These are phyloP conservation scores for Pseudococcus jackbeardsleyi DNA, from an alignment of 2,888 invertebrate genomes.

Conservation along the genomic window DNA sequence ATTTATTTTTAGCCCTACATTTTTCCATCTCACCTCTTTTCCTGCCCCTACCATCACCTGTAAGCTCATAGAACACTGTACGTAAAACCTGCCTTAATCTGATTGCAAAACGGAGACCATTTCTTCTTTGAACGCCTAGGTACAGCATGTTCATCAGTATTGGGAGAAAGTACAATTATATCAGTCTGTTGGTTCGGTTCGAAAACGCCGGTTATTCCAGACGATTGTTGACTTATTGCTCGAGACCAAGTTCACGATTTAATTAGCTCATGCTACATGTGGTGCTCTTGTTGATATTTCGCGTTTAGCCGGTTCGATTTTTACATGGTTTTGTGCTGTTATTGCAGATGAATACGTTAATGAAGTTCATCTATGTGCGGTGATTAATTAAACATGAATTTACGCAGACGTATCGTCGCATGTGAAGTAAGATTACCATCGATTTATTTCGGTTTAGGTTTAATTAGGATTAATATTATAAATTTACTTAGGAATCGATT, in stretches of 20 bases:
- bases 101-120: slow-evolving; percentile 50
- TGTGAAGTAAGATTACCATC: neutral
- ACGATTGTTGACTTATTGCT: slow-evolving; percentile 34
- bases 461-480: no score
- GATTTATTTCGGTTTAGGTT: no score
- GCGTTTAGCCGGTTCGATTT: neutral
- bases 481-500: no score
- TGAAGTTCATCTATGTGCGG: slow-evolving; percentile 33
- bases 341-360: neutral
- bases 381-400: slow-evolving; percentile 49
- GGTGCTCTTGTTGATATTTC: neutral
- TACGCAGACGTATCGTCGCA: slow-evolving; percentile 17
- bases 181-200: slow-evolving; percentile 44
- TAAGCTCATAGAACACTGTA: neutral
- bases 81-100: slow-evolving; percentile 4
- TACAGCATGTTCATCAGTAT: neutral
- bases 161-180: slow-evolving; percentile 57
- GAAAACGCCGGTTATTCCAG: slow-evolving; percentile 61
- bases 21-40: neutral
- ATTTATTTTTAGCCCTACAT: no score
- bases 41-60: neutral
- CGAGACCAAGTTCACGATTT: slow-evolving; percentile 52
- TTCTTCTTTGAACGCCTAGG: neutral
- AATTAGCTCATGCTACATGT: slow-evolving; percentile 40
- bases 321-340: neutral